Evolutionary conservation across 2,888 invertebrate species (phyloP).

Genomic region (Aphelenchoides bicaudatus): DNA sequence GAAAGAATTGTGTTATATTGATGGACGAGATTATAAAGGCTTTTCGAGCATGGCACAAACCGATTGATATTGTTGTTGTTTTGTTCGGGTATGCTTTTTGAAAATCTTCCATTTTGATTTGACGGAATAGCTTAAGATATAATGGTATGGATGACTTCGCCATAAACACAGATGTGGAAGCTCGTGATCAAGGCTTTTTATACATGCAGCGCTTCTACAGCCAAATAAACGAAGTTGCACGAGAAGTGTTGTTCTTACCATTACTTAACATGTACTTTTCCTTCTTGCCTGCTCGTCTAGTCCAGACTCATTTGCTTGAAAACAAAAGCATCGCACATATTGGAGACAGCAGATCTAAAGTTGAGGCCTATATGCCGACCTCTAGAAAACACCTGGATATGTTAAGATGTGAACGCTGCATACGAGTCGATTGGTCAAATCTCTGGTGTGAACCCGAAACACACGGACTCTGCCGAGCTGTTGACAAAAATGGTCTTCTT

Average conservation of each 20-base stretch:
- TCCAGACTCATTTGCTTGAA: background rate
- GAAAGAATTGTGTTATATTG: conserved; percentile 2
- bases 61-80: conserved; percentile 7
- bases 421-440: background rate
- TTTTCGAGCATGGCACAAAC: background rate
- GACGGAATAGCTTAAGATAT: background rate
- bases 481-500: background rate
- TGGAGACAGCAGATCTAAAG: background rate
- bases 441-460: conserved; percentile 1
- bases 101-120: background rate
- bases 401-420: background rate
- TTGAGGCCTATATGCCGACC: background rate
- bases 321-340: background rate
- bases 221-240: background rate
- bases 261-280: background rate
- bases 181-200: background rate
- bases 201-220: conserved; percentile 12
- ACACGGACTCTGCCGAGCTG: background rate
- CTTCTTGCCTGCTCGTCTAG: background rate
- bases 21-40: conserved; percentile 8
- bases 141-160: conserved; percentile 5
- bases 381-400: background rate
- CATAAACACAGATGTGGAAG: conserved; percentile 5
- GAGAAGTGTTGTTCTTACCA: conserved; percentile 3
- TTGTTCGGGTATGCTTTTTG: conserved; percentile 3